These are phyloP conservation scores for Pagetopsis macropterus DNA, from an alignment of 2,797 vertebrate species.

Conservation along the genomic window DNA sequence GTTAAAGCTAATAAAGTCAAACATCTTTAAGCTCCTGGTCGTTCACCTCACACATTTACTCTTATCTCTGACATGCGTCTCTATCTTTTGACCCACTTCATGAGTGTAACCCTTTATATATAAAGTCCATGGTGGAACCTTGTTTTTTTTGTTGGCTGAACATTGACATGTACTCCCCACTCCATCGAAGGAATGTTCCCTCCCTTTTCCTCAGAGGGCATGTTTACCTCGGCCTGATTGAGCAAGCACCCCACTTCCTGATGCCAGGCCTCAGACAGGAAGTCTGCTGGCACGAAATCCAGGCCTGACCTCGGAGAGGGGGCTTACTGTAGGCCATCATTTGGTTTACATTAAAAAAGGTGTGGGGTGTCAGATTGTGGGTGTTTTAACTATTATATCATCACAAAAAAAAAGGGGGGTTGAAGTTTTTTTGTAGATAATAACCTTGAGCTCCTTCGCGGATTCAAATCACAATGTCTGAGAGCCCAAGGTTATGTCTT, in stretches of 20 bases:
- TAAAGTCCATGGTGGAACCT: neutral
- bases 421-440: slow-evolving; percentile 11
- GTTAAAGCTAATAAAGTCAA: slow-evolving; percentile 1
- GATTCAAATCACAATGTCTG: neutral
- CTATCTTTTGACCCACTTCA: slow-evolving; percentile 8
- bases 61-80: neutral
- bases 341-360: slow-evolving; percentile 3
- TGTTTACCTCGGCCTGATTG: slow-evolving; percentile 68
- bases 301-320: slow-evolving; percentile 13
- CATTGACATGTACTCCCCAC: slow-evolving; percentile 19
- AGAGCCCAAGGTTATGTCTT: neutral
- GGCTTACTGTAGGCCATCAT: neutral
- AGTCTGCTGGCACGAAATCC: slow-evolving; percentile 54
- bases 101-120: neutral
- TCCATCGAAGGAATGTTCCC: slow-evolving; percentile 67
- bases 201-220: slow-evolving; percentile 61
- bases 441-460: neutral
- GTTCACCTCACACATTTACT: neutral
- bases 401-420: neutral
- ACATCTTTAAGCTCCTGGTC: neutral
- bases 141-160: slow-evolving; percentile 39
- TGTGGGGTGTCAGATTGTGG: neutral
- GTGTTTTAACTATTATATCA: neutral
- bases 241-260: slow-evolving; percentile 71
- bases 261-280: slow-evolving; percentile 68